Percentiles rank a stretch among this genome's conserved stretches.
phyloP scores from a whole-genome alignment of 1,140 invertebrate species.

The Bombus terrestris region DNA sequence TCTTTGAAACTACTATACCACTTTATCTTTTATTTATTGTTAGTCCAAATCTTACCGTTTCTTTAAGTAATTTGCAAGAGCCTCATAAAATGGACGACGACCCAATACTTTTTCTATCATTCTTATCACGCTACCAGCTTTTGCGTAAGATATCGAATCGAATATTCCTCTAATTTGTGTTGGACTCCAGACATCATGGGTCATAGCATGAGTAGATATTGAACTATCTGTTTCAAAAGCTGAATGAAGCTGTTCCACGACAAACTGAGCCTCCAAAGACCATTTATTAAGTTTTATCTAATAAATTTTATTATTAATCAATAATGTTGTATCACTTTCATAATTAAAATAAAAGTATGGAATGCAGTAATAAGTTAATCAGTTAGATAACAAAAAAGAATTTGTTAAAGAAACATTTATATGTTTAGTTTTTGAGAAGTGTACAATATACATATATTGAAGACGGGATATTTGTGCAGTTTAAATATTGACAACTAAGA shows the following conservation, averaged over 20 bases:
- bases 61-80: slow-evolving; percentile 85
- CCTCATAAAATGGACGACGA: slow-evolving; percentile 86
- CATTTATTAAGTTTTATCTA: not conserved
- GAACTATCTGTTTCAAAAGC: slow-evolving; percentile 89
- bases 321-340: not conserved
- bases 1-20: not conserved
- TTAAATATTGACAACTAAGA: no score
- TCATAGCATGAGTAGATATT: slow-evolving; percentile 88
- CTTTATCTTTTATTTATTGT: not conserved
- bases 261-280: slow-evolving; percentile 89
- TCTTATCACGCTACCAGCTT: slow-evolving; percentile 91
- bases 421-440: no score
- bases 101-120: slow-evolving; percentile 92
- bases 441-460: no score
- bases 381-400: not conserved
- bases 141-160: slow-evolving; percentile 93
- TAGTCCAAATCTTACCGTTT: slow-evolving; percentile 78
- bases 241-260: slow-evolving; percentile 87
- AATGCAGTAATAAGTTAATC: not conserved
- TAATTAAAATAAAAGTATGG: not conserved
- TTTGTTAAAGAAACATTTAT: not conserved
- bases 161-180: slow-evolving; percentile 92
- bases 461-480: no score
- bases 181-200: slow-evolving; percentile 87
- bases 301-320: not conserved